Conservation (phyloP, 2,888 invertebrate species). For the Elmis aenea region DNA sequence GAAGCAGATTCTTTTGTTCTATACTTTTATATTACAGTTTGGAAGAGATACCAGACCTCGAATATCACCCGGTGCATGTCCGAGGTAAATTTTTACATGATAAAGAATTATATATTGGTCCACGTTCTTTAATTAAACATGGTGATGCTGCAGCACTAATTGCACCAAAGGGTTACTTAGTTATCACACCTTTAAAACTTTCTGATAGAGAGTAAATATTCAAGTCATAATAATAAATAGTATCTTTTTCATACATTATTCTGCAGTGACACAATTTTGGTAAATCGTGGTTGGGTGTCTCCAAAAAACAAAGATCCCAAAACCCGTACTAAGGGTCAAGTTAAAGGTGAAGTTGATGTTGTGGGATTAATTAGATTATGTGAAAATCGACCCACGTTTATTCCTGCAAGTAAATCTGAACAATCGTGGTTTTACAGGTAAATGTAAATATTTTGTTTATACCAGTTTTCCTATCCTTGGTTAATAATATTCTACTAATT, state of each 20-base stretch:
- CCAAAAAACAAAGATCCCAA: constrained; percentile 56
- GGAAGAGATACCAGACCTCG: constrained; percentile 62
- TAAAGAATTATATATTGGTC: constrained; percentile 78
- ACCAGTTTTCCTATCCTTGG: no score
- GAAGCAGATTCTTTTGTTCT: no score
- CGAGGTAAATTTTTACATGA: constrained; percentile 80
- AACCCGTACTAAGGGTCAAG: constrained; percentile 58
- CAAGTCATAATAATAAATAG: no score
- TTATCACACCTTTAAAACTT: constrained; percentile 86
- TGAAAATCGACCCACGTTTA: constrained; percentile 74
- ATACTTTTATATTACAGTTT: no score
- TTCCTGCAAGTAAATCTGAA: constrained; percentile 64
- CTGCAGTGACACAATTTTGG: constrained; percentile 69
- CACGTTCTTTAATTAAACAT: constrained; percentile 65
- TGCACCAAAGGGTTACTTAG: constrained; percentile 64
- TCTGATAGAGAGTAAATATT: constrained; percentile 75
- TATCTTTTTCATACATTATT: no score
- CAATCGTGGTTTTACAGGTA: constrained; percentile 72
- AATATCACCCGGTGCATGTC: constrained; percentile 75
- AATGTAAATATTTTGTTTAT: constrained; percentile 10
- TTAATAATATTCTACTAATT: no score
- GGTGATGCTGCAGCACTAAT: constrained; percentile 52
- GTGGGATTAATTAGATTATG: constrained; percentile 74
- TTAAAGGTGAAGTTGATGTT: constrained; percentile 65
- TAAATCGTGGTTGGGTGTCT: constrained; percentile 94